Percentiles rank a stretch among this genome's conserved stretches.
Evolutionary conservation across 2,113 vertebrate genomes (phyloP).

Genomic region (Platysteira castanea): DNA sequence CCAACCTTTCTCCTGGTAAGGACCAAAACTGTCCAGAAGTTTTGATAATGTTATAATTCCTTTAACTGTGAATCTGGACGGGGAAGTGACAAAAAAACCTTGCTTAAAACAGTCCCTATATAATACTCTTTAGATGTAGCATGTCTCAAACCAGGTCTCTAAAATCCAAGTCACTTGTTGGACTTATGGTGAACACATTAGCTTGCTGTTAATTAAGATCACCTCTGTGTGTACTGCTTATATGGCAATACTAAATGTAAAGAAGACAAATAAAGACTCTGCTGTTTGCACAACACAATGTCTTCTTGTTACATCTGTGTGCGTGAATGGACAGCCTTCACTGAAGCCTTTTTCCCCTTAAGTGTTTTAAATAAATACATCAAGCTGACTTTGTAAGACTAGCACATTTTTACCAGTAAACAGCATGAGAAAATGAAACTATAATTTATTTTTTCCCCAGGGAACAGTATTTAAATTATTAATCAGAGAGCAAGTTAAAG

Average conservation of each 20-base stretch:
- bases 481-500: not conserved
- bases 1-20: not conserved
- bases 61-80: not conserved
- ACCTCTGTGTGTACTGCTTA: not conserved
- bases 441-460: not conserved
- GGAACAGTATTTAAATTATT: not conserved
- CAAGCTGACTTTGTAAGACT: not conserved
- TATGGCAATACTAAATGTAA: not conserved
- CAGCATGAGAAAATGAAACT: not conserved
- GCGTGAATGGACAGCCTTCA: not conserved
- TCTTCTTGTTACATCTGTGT: not conserved
- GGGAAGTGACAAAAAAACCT: not conserved
- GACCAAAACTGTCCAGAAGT: not conserved
- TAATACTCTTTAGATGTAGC: not conserved
- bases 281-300: not conserved
- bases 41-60: not conserved
- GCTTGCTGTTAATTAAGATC: not conserved
- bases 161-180: not conserved
- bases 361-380: not conserved
- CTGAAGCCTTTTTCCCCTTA: not conserved
- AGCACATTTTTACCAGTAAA: not conserved
- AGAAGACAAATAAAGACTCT: not conserved
- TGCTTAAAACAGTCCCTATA: not conserved
- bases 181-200: not conserved
- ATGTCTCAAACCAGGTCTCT: not conserved